Base-by-base conservation (phyloP, 2,113 vertebrate species). In the Myrmecophaga tridactyla region DNA sequence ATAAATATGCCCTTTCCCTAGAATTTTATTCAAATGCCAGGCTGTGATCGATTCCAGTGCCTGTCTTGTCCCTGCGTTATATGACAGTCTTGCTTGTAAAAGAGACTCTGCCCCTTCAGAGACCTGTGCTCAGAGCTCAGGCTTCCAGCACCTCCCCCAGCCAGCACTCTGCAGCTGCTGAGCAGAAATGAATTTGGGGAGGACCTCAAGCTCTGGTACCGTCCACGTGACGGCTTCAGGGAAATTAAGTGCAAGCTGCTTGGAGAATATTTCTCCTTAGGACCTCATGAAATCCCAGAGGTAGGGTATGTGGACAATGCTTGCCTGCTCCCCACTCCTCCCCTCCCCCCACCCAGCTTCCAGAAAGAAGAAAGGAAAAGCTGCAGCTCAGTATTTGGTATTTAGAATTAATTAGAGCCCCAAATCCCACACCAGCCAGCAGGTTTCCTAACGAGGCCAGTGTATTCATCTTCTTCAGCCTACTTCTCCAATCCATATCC, bases 371-470 rank as follows among this genome's bases (percentile, higher is more conserved):
- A 90, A 92, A 89, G 92, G 58, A 94, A 93, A 88, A 77, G 18
- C 89, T 84, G 23, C 65, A 93, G 91, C 83, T 94, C 89, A 46
- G 39, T 76, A 90, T 94, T 93, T 94, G 90, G 95, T 95, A 96
- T 89, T 96, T 97, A 89, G 93, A 97, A 96, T 97, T 96, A 97
- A 97, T 96, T 96, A 97, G 95, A 90, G 89, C 78, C 86, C 95
- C 94, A 96, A 93, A 93, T 96, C 94, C 94, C 97, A 96, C n/a
- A 95, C 56, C 88, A 97, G 93, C 95, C 77, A 96, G 92, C 95
- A 94, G 91, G 77, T 70, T 97, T 96, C 93, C 97, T 97, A 97
- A 97, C 94, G 92, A 96, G 94, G 92, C 89, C 89, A 91, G 86
- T 27, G 56, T 70, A 94, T 94, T 95, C 96, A 97, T 97, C 82